Evolutionary conservation across 2,888 invertebrate species (phyloP), one percentile per base, ranked within the genome.

Genomic region (Lepidochitona cinerea): DNA sequence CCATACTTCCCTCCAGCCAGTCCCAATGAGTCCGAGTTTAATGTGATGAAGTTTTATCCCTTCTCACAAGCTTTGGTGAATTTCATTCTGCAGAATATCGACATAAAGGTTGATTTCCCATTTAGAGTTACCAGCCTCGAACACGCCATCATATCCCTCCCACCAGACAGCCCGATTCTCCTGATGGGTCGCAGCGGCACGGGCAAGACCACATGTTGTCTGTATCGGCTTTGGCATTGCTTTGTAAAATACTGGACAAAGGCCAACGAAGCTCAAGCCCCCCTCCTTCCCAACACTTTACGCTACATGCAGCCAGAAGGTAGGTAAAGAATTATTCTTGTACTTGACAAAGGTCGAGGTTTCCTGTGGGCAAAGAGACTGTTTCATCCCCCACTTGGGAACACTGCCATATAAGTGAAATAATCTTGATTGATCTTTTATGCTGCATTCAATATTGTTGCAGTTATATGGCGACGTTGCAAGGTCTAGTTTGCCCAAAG

Each of bases 161-260:
- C 72, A 32, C 79, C 84, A 0, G 76, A 73, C 32, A 79, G 83
- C 9, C 85, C 86, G 0, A 80, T 88, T 7, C 77, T 88, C 6
- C 79, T 88, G n/a, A 78, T 88, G 32, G 88, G 88, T 0, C 82
- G 88, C 1, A 88, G 88, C 81, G 88, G 88, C 3, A 88, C 88
- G 29, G 88, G 88, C 2, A 88, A 88, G 75, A 88, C 88, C 14
- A 88, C 88, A 0, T 87, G 87, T 68, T 88, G 87, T 59, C 74
- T 88, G 75, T 88, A 87, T 75, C 75, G 88, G 35, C 76, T 88
- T 33, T 87, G 87, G 87, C 80, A 79, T 41, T 77, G 78, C 32
- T 88, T 85, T 76, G 75, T 84, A 33, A 68, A 74, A 6, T 87
- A 87, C 74, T 88, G 88, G 88, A 75, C 70, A 32, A 78, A 78